phyloP scores from a whole-genome alignment of 2,113 vertebrate species.

The Neopipo cinnamomea region DNA sequence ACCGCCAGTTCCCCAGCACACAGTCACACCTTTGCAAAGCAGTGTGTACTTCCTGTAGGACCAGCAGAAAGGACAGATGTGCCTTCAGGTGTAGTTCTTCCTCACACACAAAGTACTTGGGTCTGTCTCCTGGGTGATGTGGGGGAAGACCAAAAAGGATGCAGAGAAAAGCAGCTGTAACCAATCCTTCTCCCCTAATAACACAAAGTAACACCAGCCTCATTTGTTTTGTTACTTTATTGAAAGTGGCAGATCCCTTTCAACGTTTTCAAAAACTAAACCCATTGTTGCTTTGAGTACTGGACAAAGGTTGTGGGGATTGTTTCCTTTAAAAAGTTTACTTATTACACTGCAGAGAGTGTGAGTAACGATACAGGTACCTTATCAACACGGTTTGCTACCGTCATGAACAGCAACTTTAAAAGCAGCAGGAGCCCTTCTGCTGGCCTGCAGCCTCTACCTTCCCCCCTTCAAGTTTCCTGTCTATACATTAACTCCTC shows the following conservation, averaged over 20 bases:
- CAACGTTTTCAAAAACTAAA: constrained; percentile 53
- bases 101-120: not conserved
- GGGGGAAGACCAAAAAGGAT: not conserved
- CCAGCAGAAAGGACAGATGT: not conserved
- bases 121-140: too few species aligned
- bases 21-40: accelerated
- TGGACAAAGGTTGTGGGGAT: not conserved
- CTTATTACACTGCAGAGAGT: not conserved
- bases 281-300: not conserved
- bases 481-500: not conserved
- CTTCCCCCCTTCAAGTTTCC: not conserved
- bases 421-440: constrained; percentile 35
- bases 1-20: accelerated
- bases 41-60: accelerated
- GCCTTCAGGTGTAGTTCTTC: not conserved
- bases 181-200: not conserved
- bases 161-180: not conserved
- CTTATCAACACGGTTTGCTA: constrained; percentile 12
- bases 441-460: not conserved
- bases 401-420: not conserved
- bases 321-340: constrained; percentile 40
- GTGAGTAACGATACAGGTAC: constrained; percentile 51
- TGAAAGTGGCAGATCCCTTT: constrained; percentile 69
- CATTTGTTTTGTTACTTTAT: constrained; percentile 54
- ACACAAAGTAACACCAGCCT: not conserved